Conservation (phyloP, 2,888 invertebrate species). For the Aricia artaxerxes region DNA sequence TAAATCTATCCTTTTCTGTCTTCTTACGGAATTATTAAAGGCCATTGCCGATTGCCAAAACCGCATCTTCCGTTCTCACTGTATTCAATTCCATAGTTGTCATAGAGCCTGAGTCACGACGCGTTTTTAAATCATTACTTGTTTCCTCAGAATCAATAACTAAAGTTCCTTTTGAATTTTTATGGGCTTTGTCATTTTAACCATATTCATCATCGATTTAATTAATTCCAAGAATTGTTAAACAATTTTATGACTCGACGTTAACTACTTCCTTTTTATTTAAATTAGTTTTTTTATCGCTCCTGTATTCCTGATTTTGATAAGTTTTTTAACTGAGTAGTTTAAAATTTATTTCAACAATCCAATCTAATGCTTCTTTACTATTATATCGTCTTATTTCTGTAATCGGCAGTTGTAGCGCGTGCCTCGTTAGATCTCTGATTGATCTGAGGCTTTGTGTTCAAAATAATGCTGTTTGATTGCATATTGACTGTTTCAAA, state of each 20-base stretch:
- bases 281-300: background rate
- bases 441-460: conserved; percentile 28
- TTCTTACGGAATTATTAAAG: background rate
- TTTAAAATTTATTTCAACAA: background rate
- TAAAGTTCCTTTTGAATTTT: conserved; percentile 15
- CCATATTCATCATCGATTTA: conserved; percentile 1
- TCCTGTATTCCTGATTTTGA: background rate
- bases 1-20: background rate
- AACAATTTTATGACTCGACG: background rate
- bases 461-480: conserved; percentile 23
- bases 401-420: conserved; percentile 33
- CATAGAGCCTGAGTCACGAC: background rate
- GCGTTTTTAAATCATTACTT: background rate
- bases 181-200: conserved; percentile 8
- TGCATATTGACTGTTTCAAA: conserved; percentile 31
- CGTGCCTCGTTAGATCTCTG: conserved; percentile 36
- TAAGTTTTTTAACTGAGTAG: background rate
- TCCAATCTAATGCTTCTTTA: background rate
- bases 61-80: background rate
- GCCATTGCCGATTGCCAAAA: background rate
- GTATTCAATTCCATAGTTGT: background rate
- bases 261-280: background rate
- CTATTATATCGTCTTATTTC: conserved; percentile 31
- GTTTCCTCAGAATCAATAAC: conserved; percentile 3
- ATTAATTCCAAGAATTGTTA: conserved; percentile 3